Evolutionary conservation across 2,888 invertebrate genomes (phyloP), one percentile per base, ranked within the genome.

Genomic region (Drosophila sordidapex): DNA sequence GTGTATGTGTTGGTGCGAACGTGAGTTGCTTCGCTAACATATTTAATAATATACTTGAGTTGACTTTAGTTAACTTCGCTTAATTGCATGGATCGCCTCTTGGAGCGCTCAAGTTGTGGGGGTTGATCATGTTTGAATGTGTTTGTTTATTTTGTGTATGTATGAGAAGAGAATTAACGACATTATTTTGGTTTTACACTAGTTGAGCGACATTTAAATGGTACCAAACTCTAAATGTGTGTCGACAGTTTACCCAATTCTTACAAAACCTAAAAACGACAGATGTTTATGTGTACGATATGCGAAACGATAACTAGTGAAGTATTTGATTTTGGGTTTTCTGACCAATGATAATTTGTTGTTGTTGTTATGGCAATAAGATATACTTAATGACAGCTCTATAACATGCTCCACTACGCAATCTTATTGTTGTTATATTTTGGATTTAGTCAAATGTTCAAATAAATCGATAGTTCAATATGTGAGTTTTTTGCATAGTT

Each of bases 381-480:
- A 78, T 77, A 43, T 69, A 77, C 78, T 65, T 59, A 62, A 79
- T 79, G 66, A 80, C 59, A 80, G 75, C 81, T 79, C 67, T 86
- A 83, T 51, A 52, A 56, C 83, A 83, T 83, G 83, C 83, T 83
- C 87, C 84, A 77, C 83, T 83, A 83, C 87, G 68, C 59, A 65
- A 84, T 76, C 72, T 72, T 64, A 74, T 76, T 79, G 57, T 59
- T 74, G 40, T 59, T 57, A 43, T 21, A 18, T 27, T 27, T 64
- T 60, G 10, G n/a, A 21, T 43, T 54, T 18, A 11, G 21, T 54
- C 46, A 54, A 36, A 63, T 46, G 48, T 31, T 71, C n/a, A 53
- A 59, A 63, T 51, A 35, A 56, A 52, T 56, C 67, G 67, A 46
- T 59, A 36, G 21, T 36, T 67, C 25, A 21, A 36, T 51, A 35